A percentile compares a stretch with the other conserved stretches of the same genome.
These are phyloP conservation scores for Machimus rusticus DNA, from an alignment of 2,888 invertebrate genomes.

Conservation along the genomic window DNA sequence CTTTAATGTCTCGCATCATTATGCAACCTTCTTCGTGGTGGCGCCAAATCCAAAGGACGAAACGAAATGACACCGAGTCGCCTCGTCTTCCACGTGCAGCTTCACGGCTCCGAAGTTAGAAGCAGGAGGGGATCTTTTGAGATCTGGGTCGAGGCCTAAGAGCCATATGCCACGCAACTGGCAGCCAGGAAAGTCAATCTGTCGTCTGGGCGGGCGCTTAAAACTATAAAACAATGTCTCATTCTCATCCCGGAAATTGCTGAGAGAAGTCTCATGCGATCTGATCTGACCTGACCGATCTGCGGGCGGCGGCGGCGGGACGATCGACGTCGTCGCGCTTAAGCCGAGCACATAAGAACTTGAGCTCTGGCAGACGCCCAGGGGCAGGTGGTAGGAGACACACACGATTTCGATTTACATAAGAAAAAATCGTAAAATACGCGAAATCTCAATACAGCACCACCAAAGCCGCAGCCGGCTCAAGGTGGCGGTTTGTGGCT, in stretches of 20 bases:
- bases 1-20: background rate
- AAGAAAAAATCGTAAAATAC: background rate
- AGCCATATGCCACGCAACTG: background rate
- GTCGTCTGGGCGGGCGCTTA: background rate
- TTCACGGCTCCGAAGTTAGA: background rate
- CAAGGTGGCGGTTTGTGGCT: background rate
- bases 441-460: background rate
- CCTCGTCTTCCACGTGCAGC: background rate
- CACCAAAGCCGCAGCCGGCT: background rate
- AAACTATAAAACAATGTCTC: background rate
- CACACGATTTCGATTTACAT: background rate
- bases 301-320: background rate
- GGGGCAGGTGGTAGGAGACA: background rate
- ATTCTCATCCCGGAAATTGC: slow-evolving; percentile 26
- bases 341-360: background rate
- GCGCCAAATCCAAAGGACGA: background rate
- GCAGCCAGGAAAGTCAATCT: background rate
- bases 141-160: slow-evolving; percentile 4
- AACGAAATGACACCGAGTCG: background rate
- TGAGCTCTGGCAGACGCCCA: background rate
- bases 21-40: background rate
- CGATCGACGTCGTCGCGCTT: background rate
- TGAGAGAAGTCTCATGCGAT: background rate
- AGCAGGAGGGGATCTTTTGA: background rate
- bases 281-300: background rate